Conservation (phyloP, 2,113 vertebrate genomes). For the Felis catus region F.catus_Fca126_mat1.0 CM031423.1:63487501-63488000, state of each 20-base stretch:
- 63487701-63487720: not conserved
- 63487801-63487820: too few relatives aligned
- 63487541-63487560: not conserved
- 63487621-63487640: not conserved
- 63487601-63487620: not conserved
- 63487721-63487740: not conserved
- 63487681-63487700: not conserved
- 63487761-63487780: too few relatives aligned
- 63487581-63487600: not conserved
- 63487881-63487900: too few relatives aligned
- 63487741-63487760: not conserved
- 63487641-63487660: not conserved
- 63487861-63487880: too few relatives aligned
- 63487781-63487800: too few relatives aligned
- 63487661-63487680: not conserved
- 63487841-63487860: too few relatives aligned
- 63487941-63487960: too few relatives aligned
- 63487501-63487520: not conserved
- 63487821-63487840: too few relatives aligned
- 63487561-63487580: not conserved
- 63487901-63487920: too few relatives aligned
- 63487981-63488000: too few relatives aligned
- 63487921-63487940: too few relatives aligned
- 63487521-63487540: not conserved
- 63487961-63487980: too few relatives aligned